A percentile compares a stretch with the other conserved stretches of the same genome.
phyloP scores from a whole-genome alignment of 2,888 invertebrate species.

The Agrochola lychnidis region DNA sequence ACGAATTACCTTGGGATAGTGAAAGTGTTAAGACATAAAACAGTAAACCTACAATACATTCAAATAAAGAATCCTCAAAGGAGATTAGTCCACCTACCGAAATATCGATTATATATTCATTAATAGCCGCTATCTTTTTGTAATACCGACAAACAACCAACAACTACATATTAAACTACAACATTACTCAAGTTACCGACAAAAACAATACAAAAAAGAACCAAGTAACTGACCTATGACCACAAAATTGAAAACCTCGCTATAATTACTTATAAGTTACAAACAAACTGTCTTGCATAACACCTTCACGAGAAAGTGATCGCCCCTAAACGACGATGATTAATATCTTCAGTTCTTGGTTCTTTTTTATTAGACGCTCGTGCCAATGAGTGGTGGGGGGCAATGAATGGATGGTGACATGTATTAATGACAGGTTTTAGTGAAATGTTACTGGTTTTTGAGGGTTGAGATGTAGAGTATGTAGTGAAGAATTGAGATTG shows the following conservation, averaged over 20 bases:
- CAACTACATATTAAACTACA: background rate
- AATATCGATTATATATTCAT: background rate
- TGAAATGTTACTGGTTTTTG: background rate
- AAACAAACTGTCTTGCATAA: conserved; percentile 65
- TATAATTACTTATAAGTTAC: conserved; percentile 64
- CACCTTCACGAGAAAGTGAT: conserved; percentile 63
- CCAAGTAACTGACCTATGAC: conserved; percentile 63
- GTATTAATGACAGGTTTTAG: conserved; percentile 28
- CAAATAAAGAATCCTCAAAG: background rate
- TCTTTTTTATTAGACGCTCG: conserved; percentile 44
- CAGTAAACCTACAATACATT: too few relatives aligned
- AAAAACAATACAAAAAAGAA: conserved; percentile 37
- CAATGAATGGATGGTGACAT: conserved; percentile 35
- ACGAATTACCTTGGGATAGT: too few relatives aligned
- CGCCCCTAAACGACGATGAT: conserved; percentile 70
- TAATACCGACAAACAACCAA: background rate
- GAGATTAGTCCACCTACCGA: background rate
- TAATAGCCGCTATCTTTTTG: background rate
- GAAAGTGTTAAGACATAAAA: too few relatives aligned
- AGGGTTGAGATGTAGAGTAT: background rate
- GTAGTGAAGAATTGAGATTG: background rate
- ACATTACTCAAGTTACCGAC: conserved; percentile 2
- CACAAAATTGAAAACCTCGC: conserved; percentile 61
- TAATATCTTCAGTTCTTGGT: conserved; percentile 49
- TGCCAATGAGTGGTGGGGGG: conserved; percentile 42